phyloP scores from a whole-genome alignment of 2,888 invertebrate species.

The Macroteleia sp. region DNA sequence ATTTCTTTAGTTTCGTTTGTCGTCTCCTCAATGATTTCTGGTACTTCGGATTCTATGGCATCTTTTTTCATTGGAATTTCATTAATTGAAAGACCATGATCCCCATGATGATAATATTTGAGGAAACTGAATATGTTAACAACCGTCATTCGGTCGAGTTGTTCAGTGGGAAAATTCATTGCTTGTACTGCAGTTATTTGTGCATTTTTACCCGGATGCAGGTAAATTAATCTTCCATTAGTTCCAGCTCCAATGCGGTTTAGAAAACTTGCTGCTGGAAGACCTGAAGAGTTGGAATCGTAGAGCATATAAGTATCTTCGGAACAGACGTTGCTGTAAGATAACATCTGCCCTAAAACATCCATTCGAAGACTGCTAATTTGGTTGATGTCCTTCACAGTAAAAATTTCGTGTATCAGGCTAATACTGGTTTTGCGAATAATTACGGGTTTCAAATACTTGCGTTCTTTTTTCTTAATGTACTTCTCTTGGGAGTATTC shows the following conservation, averaged over 20 bases:
- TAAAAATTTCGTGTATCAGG: conserved; percentile 93
- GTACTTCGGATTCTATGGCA: not conserved
- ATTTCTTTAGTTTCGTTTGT: conserved; percentile 32
- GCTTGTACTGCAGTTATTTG: conserved; percentile 91
- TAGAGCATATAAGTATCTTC: conserved; percentile 92
- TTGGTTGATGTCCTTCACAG: conserved; percentile 90
- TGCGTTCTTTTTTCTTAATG: conserved; percentile 96
- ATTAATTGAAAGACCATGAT: conserved; percentile 43
- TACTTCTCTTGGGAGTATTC: conserved; percentile 97
- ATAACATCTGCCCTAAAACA: conserved; percentile 94
- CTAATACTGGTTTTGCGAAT: conserved; percentile 92
- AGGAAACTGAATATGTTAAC: conserved; percentile 91
- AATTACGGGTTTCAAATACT: conserved; percentile 93
- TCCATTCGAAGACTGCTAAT: conserved; percentile 92
- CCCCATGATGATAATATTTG: conserved; percentile 88
- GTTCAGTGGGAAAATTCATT: conserved; percentile 91
- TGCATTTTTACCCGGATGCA: conserved; percentile 92
- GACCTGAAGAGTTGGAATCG: conserved; percentile 94
- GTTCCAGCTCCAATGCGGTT: conserved; percentile 89
- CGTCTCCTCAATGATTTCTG: conserved; percentile 12
- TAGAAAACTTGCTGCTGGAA: conserved; percentile 92
- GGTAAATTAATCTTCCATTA: conserved; percentile 88
- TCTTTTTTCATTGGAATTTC: not conserved
- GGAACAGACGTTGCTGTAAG: conserved; percentile 91
- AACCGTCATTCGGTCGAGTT: conserved; percentile 88